Conservation (phyloP, 2,888 invertebrate species). For the Pegoplata infirma region DNA sequence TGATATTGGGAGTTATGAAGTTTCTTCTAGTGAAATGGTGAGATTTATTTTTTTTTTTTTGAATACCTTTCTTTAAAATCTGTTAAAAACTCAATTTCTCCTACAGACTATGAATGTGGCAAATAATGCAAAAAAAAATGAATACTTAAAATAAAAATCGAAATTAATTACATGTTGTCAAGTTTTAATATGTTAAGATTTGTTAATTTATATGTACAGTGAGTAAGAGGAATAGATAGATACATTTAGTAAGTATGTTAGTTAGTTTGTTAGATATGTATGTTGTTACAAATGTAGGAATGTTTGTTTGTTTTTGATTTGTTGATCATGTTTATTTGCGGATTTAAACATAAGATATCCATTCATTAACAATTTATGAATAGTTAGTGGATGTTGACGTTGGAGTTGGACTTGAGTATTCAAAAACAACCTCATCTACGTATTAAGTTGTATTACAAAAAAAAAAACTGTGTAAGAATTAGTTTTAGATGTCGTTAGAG, state of each 20-base stretch:
- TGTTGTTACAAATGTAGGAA: too few species aligned
- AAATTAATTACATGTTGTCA: conserved; percentile 55
- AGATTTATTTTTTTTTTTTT: conserved; percentile 4
- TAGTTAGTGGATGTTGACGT: conserved; percentile 17
- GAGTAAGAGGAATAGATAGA: too few species aligned
- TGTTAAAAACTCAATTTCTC: conserved; percentile 6
- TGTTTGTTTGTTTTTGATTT: too few species aligned
- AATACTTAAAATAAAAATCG: conserved; percentile 6
- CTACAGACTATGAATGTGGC: too few species aligned
- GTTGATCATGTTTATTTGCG: background rate
- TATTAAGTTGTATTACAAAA: background rate
- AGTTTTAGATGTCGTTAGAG: background rate
- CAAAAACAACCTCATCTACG: background rate
- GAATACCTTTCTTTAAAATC: conserved; percentile 13
- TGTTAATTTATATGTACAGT: conserved; percentile 35
- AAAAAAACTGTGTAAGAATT: background rate
- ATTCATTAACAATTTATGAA: conserved; percentile 33
- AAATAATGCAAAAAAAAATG: background rate
- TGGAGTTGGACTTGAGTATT: background rate
- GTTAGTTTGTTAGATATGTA: too few species aligned
- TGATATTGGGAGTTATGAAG: background rate
- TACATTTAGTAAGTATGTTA: too few species aligned
- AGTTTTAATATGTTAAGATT: conserved; percentile 48
- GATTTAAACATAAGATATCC: conserved; percentile 7
- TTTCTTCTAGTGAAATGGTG: conserved; percentile 30